Evolutionary conservation across 2,888 invertebrate species (phyloP).

Genomic region (Standfussiana lucernea): DNA sequence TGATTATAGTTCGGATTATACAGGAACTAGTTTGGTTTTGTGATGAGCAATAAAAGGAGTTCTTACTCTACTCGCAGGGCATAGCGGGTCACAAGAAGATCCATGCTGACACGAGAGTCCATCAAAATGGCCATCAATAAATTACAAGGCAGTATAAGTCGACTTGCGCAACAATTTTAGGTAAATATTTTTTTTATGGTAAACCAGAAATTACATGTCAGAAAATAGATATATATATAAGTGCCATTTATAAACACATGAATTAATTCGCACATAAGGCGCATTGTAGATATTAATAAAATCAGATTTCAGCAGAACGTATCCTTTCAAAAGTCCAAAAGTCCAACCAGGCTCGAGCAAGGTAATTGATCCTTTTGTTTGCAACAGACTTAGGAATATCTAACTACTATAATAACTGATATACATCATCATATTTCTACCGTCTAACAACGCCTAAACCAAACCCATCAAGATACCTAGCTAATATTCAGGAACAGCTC

Average conservation of each 20-base stretch:
- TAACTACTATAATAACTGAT: not conserved
- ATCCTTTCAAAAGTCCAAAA: too few relatives aligned
- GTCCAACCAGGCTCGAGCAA: too few relatives aligned
- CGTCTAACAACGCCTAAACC: too few relatives aligned
- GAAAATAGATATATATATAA: not conserved
- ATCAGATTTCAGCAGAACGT: not conserved
- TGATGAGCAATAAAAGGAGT: not conserved
- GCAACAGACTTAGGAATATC: not conserved
- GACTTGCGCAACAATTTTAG: not conserved
- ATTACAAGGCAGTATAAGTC: not conserved
- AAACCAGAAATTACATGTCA: not conserved
- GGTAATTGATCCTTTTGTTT: not conserved
- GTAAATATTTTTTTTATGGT: too few relatives aligned
- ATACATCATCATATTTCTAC: not conserved
- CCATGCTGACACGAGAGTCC: not conserved
- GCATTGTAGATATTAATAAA: not conserved
- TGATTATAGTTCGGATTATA: conserved; percentile 11
- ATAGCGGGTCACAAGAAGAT: not conserved
- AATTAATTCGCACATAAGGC: not conserved
- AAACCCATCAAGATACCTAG: not conserved
- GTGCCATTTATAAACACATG: too few relatives aligned
- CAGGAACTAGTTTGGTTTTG: not conserved
- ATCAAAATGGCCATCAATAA: not conserved
- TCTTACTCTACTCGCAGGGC: not conserved
- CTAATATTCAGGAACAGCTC: conserved; percentile 42